Conservation (phyloP, 2,113 vertebrate species). For the Mungos mungo region DNA sequence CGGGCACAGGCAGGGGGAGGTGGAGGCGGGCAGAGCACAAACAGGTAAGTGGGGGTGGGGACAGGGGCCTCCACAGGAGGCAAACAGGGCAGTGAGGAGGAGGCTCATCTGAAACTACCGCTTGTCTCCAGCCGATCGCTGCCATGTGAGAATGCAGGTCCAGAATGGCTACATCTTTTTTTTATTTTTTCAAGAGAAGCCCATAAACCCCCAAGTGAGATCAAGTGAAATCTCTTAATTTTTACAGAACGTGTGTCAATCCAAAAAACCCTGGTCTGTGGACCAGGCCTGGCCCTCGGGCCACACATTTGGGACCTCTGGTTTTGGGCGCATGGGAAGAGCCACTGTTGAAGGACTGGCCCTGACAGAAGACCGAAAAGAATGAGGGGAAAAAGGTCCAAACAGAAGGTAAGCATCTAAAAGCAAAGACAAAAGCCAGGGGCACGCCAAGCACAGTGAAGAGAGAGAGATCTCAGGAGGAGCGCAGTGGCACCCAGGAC, state of each 20-base stretch:
- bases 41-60: background rate
- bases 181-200: slow-evolving; percentile 55
- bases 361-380: slow-evolving; percentile 2
- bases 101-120: background rate
- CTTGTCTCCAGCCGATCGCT: background rate
- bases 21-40: background rate
- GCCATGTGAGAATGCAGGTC: background rate
- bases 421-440: slow-evolving; percentile 20
- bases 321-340: background rate
- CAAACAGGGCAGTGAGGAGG: background rate
- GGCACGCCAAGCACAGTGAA: background rate
- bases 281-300: background rate
- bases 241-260: background rate
- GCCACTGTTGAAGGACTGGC: background rate
- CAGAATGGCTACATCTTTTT: background rate
- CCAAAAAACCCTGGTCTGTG: background rate
- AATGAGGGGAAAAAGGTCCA: background rate
- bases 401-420: background rate
- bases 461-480: background rate
- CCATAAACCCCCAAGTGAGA: background rate
- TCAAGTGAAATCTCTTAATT: background rate
- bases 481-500: background rate
- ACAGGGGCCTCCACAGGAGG: background rate
- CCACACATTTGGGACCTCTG: background rate
- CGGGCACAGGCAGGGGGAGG: background rate